Base-by-base conservation (phyloP, 2,888 invertebrate genomes). In the Beris morrisii region DNA sequence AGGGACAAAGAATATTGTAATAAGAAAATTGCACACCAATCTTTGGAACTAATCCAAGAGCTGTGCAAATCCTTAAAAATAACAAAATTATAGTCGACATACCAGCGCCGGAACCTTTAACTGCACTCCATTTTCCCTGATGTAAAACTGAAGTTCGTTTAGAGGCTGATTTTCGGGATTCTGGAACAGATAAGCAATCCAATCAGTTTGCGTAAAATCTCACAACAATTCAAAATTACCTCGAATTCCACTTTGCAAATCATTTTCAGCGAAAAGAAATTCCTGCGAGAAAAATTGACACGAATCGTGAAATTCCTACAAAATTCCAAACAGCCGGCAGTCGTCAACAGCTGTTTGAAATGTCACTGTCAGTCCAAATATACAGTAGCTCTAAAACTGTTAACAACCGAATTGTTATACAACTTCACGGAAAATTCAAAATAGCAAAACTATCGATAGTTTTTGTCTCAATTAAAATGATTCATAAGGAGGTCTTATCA, bases 101-200 rank as follows among this genome's bases (percentile, higher is more conserved):
- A 89, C 89, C 82, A 91, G 81, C 59, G 90, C 89, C 70, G 87
- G 84, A 56, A 88, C 78, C 71, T 82, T 78, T 67, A 82, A 81
- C 4, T 80, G 74, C 12, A 86, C 79, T 7, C 88, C 88, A 69
- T 83, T 82, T 69, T 82, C 82, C 31, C 78, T 78, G 4, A 85
- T 75, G 13, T 74, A 72, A 61, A 86, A 71, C 13, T 77, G 79
- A 63, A 85, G 71, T 56, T 80, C 78, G 72, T 85, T 86, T 57
- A 86, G 81, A 1, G 87, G 85, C 70, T 85, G 79, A 72, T 84
- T 84, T 52, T 84, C 80, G 28, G 85, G 84, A 75, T 88, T 87
- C 87, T 88, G 75, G 74, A 78, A 80, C 70, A 65, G 31, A 55
- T 22, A 52, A 56, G 9, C 38, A 38, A 5, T 22, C 22, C 2